Conservation (phyloP, 2,113 vertebrate genomes). For the Macrotus californicus region DNA sequence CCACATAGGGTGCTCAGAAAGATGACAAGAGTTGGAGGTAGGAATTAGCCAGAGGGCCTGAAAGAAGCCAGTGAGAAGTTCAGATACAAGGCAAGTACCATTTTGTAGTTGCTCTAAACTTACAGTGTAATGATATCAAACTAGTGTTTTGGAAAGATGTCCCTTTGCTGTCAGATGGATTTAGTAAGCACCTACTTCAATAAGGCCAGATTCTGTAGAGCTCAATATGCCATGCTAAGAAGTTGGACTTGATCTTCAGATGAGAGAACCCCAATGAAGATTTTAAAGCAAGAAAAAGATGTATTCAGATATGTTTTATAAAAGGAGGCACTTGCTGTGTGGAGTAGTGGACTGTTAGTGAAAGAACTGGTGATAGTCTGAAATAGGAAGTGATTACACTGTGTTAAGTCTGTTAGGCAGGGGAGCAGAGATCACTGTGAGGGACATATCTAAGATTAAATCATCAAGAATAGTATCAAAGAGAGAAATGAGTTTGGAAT, state of each 20-base stretch:
- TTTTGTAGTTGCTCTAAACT: background rate
- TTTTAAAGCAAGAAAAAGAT: background rate
- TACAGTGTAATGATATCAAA: background rate
- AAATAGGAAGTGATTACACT: background rate
- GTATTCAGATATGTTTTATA: background rate
- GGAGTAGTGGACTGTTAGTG: background rate
- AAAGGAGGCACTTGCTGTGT: background rate
- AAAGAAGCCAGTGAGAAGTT: conserved; percentile 19
- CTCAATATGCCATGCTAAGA: background rate
- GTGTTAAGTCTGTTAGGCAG: background rate
- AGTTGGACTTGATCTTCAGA: background rate
- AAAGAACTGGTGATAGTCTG: background rate
- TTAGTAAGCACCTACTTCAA: background rate
- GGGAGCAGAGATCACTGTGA: background rate
- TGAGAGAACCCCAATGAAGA: background rate
- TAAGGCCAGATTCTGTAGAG: background rate
- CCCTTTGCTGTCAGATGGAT: background rate
- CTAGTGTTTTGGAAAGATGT: background rate
- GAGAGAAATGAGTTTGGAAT: background rate
- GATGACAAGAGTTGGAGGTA: background rate
- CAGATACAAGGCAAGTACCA: background rate
- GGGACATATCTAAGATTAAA: background rate
- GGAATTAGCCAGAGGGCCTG: background rate
- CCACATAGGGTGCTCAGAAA: background rate
- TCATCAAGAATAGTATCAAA: conserved; percentile 16